A percentile compares a stretch with the other conserved stretches of the same genome.
Conservation (phyloP, 2,113 vertebrate genomes). For the Electrona antarctica region DNA sequence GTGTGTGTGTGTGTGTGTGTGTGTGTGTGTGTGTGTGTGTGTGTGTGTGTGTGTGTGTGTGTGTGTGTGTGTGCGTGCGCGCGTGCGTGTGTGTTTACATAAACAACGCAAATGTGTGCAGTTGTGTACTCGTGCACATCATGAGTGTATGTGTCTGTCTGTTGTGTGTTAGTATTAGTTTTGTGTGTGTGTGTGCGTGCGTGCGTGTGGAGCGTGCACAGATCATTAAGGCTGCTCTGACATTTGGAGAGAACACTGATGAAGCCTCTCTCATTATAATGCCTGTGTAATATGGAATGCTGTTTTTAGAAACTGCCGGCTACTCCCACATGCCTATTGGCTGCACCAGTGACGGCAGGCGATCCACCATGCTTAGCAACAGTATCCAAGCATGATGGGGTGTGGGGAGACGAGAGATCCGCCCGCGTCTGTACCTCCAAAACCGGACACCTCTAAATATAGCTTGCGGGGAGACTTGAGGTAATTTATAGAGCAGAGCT, state of each 20-base stretch:
- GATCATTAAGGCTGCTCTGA: constrained; percentile 74
- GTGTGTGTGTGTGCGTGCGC: too few relatives aligned
- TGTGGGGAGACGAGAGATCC: constrained; percentile 66
- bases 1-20: too few relatives aligned
- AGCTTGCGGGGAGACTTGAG: constrained; percentile 38
- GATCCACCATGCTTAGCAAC: constrained; percentile 79
- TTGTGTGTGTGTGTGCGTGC: constrained; percentile 3
- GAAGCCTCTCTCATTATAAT: constrained; percentile 72
- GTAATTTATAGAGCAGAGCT: not conserved
- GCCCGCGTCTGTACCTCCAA: constrained; percentile 61
- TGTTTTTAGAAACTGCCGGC: constrained; percentile 72
- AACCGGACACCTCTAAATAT: constrained; percentile 63
- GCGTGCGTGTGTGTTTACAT: too few relatives aligned
- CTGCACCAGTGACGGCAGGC: constrained; percentile 67
- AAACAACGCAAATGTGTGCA: too few relatives aligned
- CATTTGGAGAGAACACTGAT: constrained; percentile 72
- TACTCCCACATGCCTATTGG: constrained; percentile 70
- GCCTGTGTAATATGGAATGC: constrained; percentile 73
- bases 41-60: too few relatives aligned
- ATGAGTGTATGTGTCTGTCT: too few relatives aligned
- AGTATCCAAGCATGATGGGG: constrained; percentile 76
- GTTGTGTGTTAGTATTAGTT: not conserved
- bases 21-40: too few relatives aligned
- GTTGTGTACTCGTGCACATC: too few relatives aligned
- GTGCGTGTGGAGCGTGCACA: constrained; percentile 7